Base-by-base conservation (phyloP, 2,888 invertebrate genomes). In the Oxytorus armatus region DNA sequence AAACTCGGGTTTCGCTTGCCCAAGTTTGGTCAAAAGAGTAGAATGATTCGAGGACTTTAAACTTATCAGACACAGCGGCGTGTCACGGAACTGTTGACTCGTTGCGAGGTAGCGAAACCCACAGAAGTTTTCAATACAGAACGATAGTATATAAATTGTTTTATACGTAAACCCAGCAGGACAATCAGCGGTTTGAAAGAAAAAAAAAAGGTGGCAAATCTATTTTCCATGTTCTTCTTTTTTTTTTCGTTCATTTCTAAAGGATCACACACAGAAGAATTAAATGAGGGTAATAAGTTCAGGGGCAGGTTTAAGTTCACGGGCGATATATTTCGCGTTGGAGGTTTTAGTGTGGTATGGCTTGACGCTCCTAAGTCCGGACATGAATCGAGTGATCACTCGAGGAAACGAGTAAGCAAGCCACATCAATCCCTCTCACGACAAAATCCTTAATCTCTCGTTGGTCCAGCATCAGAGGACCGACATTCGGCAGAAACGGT, bases 391-490 rank as follows among this genome's bases (percentile, higher is more conserved):
- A 76, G 36, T 39, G 70, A 23, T 70, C 55, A 69, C 36, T 66
- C 16, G 39, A 33, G 11, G 25, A 59, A 65, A 51, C 25, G 49
- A 42, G 65, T 68, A 77, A 77, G 57, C 77, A 61, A 68, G 61
- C 36, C 3, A 36, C 53, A 53, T 79, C 70, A 70, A 76, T 76
- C 72, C 49, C 51, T 49, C 33, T 76, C 49, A 65, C 36, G 21
- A 49, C 51, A 18, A 70, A 70, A 72, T 65, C 25, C 53, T 44
- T 57, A 70, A 79, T 80, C 80, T 80, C 80, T 66, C 44, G 53
- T 59, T 36, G 51, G 61, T 65, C 63, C 36, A 66, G 66, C 59
- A 44, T 25, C 39, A 21, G 42, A 29, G n/a, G 49, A 69, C 11
- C 69, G 18, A 53, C 25, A 16, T 7, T 51, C 47, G 7, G 47